Evolutionary conservation across 2,797 vertebrate genomes (phyloP).

Genomic region (Brachyalestes nurse): DNA sequence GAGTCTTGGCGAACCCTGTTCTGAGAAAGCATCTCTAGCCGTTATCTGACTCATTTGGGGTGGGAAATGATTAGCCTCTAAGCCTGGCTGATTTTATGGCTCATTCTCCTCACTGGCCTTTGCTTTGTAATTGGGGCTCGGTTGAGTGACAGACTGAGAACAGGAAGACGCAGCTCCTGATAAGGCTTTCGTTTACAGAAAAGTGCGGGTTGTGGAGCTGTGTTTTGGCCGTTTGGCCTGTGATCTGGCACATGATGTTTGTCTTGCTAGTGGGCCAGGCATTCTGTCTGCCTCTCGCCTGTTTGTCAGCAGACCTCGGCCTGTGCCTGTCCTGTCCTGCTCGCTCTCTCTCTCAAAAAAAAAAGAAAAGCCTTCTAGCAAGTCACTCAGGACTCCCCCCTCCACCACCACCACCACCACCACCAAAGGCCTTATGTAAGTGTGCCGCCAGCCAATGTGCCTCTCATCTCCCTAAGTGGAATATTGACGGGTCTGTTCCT

Average conservation of each 20-base stretch:
- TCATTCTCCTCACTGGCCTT: conserved; percentile 58
- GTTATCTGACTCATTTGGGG: conserved; percentile 42
- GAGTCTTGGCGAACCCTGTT: too few species aligned
- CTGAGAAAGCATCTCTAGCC: background rate
- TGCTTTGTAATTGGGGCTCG: conserved; percentile 67
- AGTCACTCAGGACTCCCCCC: background rate
- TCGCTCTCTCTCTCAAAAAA: background rate
- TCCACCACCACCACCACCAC: background rate
- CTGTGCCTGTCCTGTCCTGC: conserved; percentile 14
- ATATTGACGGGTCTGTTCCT: conserved; percentile 42
- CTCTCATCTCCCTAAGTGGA: conserved; percentile 37
- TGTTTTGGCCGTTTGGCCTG: conserved; percentile 3
- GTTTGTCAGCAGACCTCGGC: conserved; percentile 27
- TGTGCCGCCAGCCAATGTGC: conserved; percentile 27
- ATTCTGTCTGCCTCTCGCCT: background rate
- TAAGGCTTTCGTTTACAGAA: conserved; percentile 34
- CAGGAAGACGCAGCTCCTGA: conserved; percentile 68
- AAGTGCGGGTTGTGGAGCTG: background rate
- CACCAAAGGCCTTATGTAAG: conserved; percentile 34
- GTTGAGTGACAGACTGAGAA: conserved; percentile 63
- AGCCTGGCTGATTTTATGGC: conserved; percentile 52
- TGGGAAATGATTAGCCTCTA: conserved; percentile 25
- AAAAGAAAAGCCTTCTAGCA: background rate
- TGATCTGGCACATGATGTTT: conserved; percentile 30
- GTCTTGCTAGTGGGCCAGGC: background rate